A percentile compares a stretch with the other conserved stretches of the same genome.
These are phyloP conservation scores for Polylopha cassiicola DNA, from an alignment of 2,888 invertebrate species.

Conservation along the genomic window DNA sequence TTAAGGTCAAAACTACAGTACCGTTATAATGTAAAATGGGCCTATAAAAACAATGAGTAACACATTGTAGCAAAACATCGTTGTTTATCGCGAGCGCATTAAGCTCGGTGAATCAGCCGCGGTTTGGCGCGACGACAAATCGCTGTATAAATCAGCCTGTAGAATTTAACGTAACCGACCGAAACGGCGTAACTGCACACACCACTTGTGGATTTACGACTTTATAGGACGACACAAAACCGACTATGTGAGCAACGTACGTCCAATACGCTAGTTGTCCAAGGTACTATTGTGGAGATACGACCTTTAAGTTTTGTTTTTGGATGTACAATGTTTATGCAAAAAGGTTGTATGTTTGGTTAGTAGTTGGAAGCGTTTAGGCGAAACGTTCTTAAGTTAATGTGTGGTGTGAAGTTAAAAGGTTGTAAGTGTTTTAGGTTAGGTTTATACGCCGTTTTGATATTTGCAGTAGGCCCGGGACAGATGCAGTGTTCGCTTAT, in stretches of 20 bases:
- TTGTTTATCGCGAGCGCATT: slow-evolving; percentile 21
- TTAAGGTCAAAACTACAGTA: too few relatives aligned
- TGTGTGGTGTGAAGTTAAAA: slow-evolving; percentile 17
- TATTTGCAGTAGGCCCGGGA: slow-evolving; percentile 2
- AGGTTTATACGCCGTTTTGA: slow-evolving; percentile 7
- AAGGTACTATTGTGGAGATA: too few relatives aligned
- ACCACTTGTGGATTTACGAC: slow-evolving; percentile 5
- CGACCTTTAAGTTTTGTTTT: too few relatives aligned
- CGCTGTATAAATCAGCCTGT: slow-evolving; percentile 19
- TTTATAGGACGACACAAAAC: too few relatives aligned
- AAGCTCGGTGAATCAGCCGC: slow-evolving; percentile 21
- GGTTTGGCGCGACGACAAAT: slow-evolving; percentile 23
- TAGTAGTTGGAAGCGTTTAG: too few relatives aligned
- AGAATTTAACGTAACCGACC: background rate
- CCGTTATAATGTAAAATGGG: too few relatives aligned
- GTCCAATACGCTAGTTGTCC: too few relatives aligned
- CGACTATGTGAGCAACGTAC: too few relatives aligned
- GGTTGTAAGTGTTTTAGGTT: slow-evolving; percentile 1
- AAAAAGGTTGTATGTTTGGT: slow-evolving; percentile 7
- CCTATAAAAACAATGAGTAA: slow-evolving; percentile 22
- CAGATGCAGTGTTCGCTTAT: slow-evolving; percentile 19
- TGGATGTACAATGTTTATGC: background rate
- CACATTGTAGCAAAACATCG: slow-evolving; percentile 21
- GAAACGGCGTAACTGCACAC: slow-evolving; percentile 4
- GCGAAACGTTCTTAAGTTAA: slow-evolving; percentile 3